Evolutionary conservation across 1,140 invertebrate genomes (phyloP), one percentile per base, ranked within the genome.

Genomic region (Hyles euphorbiae): DNA sequence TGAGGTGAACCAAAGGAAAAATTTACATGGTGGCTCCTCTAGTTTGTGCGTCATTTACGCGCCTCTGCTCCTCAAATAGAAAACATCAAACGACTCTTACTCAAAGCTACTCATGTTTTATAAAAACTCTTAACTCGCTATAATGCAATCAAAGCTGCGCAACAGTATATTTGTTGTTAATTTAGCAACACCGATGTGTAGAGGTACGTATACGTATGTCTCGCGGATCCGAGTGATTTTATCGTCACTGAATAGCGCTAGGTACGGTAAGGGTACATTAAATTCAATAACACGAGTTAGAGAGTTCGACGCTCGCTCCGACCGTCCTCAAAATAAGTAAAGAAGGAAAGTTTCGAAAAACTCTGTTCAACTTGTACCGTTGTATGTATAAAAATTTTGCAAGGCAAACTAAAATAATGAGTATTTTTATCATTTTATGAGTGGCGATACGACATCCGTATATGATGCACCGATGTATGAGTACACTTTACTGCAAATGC

Each of bases 241-340:
- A 80, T 82, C 74, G 76, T 70, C 72, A 76, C 68, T 70, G 75
- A 80, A 76, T 78, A 74, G 74, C 74, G 70, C 76, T 78, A 81
- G 71, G 74, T 76, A 76, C 69, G 64, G 64, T 65, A 66, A 70
- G 74, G 78, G 82, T 84, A 86, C 78, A 86, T 85, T 87, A 87
- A 87, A 87, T 87, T 88, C 83, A 87, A 88, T 88, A 88, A 88
- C 81, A 78, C 76, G 80, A 88, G 85, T 88, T 88, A 88, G 75
- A 63, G 81, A 87, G 83, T 85, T 88, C 81, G 79, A 76, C 81
- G 83, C 78, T 84, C 82, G 77, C 79, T 75, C 69, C 81, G 80
- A 84, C 80, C 83, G 85, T 85, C 82, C 82, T 87, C 82, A 84
- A 82, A 76, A 87, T 87, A 87, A 88, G 74, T 83, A 79, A 82